phyloP scores from a whole-genome alignment of 2,888 invertebrate species.

The Drosophila eohydei region DNA sequence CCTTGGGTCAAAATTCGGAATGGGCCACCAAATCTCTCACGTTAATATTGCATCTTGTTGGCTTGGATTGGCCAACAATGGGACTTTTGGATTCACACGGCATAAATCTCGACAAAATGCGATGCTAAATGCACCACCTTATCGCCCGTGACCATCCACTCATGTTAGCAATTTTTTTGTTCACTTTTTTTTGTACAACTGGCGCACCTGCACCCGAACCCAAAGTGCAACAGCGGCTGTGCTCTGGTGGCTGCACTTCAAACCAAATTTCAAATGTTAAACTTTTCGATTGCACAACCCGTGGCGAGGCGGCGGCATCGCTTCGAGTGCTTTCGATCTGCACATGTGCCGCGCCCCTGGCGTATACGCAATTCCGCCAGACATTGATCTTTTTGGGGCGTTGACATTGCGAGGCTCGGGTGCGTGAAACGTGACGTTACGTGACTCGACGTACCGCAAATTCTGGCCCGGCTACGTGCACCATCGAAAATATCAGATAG shows the following conservation, averaged over 20 bases:
- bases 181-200: neutral
- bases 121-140: constrained; percentile 55
- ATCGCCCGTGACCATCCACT: constrained; percentile 44
- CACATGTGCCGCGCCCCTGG: constrained; percentile 28
- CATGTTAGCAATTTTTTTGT: constrained; percentile 25
- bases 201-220: constrained; percentile 1
- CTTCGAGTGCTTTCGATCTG: constrained; percentile 6
- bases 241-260: constrained; percentile 31
- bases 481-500: constrained; percentile 6
- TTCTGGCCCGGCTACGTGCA: constrained; percentile 32
- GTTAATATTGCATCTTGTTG: constrained; percentile 34
- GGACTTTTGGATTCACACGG: constrained; percentile 57
- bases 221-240: constrained; percentile 4
- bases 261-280: constrained; percentile 54
- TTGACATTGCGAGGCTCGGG: constrained; percentile 59
- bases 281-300: constrained; percentile 59
- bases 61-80: constrained; percentile 58
- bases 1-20: constrained; percentile 51
- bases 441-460: constrained; percentile 62
- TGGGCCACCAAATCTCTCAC: constrained; percentile 58
- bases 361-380: constrained; percentile 61
- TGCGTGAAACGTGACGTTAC: constrained; percentile 44
- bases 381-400: constrained; percentile 68
- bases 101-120: constrained; percentile 60
- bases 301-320: constrained; percentile 1